Conservation (phyloP, 2,113 vertebrate genomes). For the Larimichthys polyactis region DNA sequence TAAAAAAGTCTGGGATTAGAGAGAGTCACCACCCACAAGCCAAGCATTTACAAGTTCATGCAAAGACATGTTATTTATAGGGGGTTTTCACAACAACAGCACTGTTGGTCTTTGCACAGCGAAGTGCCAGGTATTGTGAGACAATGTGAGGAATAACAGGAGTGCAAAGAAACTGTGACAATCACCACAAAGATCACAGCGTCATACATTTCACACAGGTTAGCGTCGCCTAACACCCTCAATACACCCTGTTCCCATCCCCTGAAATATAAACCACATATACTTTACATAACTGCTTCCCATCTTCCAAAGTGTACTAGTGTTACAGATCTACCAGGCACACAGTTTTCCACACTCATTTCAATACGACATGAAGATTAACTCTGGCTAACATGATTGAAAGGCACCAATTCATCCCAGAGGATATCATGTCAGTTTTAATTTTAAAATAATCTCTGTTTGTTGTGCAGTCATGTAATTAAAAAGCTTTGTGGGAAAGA, state of each 20-base stretch:
- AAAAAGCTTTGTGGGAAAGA: background rate
- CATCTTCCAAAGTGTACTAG: slow-evolving; percentile 26
- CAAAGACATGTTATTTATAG: slow-evolving; percentile 70
- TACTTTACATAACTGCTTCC: slow-evolving; percentile 34
- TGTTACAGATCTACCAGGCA: background rate
- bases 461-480: background rate
- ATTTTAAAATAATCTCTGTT: background rate
- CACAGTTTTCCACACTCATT: slow-evolving; percentile 3
- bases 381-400: background rate
- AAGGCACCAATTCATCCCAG: background rate
- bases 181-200: slow-evolving; percentile 10
- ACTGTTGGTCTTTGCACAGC: slow-evolving; percentile 1
- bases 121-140: slow-evolving; percentile 7
- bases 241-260: background rate
- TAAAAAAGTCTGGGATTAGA: slow-evolving; percentile 68
- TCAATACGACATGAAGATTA: slow-evolving; percentile 7
- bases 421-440: background rate
- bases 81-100: slow-evolving; percentile 34
- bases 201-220: slow-evolving; percentile 12
- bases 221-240: slow-evolving; percentile 7
- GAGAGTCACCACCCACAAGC: slow-evolving; percentile 51
- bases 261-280: slow-evolving; percentile 22
- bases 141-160: slow-evolving; percentile 13
- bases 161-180: slow-evolving; percentile 15
- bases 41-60: slow-evolving; percentile 67